phyloP scores from a whole-genome alignment of 2,888 invertebrate species.

The Congeria kusceri region DNA sequence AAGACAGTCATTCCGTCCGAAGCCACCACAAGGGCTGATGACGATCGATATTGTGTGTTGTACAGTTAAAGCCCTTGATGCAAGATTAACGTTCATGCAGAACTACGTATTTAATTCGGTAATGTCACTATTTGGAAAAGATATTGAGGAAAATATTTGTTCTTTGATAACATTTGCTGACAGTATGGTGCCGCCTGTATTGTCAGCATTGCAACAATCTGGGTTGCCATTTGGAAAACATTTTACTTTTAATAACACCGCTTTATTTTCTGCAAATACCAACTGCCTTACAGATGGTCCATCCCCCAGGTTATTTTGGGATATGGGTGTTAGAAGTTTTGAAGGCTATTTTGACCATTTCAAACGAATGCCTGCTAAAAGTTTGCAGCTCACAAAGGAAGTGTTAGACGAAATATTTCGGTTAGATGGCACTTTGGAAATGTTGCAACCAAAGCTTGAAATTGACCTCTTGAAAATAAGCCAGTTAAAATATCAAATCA shows the following conservation, averaged over 20 bases:
- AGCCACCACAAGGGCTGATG: background rate
- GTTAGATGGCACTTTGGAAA: conserved; percentile 4
- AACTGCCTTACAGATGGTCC: background rate
- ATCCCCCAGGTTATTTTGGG: background rate
- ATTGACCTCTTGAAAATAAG: conserved; percentile 10
- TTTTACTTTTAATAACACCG: conserved; percentile 17
- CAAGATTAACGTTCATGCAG: conserved; percentile 11
- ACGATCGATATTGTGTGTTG: conserved; percentile 7
- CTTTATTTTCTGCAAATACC: background rate
- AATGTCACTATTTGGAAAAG: conserved; percentile 14
- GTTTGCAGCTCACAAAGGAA: conserved; percentile 26
- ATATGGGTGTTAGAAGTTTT: conserved; percentile 17
- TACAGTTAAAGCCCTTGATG: background rate
- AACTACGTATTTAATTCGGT: conserved; percentile 15
- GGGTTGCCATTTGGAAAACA: background rate
- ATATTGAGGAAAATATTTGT: conserved; percentile 10
- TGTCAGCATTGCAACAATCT: background rate
- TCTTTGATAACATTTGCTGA: conserved; percentile 16
- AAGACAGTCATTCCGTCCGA: background rate
- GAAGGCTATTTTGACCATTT: conserved; percentile 7
- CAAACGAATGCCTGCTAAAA: background rate
- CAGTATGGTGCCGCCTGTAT: background rate
- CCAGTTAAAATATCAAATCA: conserved; percentile 9
- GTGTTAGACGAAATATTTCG: conserved; percentile 15
- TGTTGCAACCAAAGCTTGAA: conserved; percentile 14